These are phyloP conservation scores for Eumacrocentrus americanus DNA, from an alignment of 2,888 invertebrate species.

Conservation along the genomic window DNA sequence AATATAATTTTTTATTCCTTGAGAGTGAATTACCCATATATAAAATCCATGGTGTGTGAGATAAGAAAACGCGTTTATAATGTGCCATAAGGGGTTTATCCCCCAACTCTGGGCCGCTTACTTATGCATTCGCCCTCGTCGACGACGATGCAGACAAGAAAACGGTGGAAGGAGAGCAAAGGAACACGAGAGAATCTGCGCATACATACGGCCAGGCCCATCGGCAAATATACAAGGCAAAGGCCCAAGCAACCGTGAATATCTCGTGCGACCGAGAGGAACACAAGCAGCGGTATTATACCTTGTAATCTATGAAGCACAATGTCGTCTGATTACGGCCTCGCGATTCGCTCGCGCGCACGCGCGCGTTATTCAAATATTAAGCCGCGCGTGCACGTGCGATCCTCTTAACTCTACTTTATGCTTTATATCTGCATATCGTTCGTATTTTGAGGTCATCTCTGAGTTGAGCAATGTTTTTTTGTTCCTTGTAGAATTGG, in stretches of 20 bases:
- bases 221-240: slow-evolving; percentile 8
- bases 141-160: slow-evolving; percentile 6
- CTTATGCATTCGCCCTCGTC: slow-evolving; percentile 48
- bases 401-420: not conserved
- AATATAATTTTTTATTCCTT: no score
- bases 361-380: slow-evolving; percentile 54
- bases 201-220: slow-evolving; percentile 2
- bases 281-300: slow-evolving; percentile 33
- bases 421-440: no score
- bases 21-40: no score
- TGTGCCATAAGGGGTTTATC: slow-evolving; percentile 39
- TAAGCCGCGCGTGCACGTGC: slow-evolving; percentile 32
- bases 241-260: slow-evolving; percentile 23
- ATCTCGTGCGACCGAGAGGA: slow-evolving; percentile 1
- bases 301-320: slow-evolving; percentile 53
- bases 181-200: not conserved
- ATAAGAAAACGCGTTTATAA: slow-evolving; percentile 34
- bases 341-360: slow-evolving; percentile 33
- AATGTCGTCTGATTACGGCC: slow-evolving; percentile 53
- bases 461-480: no score
- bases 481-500: no score
- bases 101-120: slow-evolving; percentile 42
- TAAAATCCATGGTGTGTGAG: slow-evolving; percentile 21
- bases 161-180: not conserved
- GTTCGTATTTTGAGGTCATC: no score